Conservation (phyloP, 2,888 invertebrate species). For the Trichogramma dendrolimi region DNA sequence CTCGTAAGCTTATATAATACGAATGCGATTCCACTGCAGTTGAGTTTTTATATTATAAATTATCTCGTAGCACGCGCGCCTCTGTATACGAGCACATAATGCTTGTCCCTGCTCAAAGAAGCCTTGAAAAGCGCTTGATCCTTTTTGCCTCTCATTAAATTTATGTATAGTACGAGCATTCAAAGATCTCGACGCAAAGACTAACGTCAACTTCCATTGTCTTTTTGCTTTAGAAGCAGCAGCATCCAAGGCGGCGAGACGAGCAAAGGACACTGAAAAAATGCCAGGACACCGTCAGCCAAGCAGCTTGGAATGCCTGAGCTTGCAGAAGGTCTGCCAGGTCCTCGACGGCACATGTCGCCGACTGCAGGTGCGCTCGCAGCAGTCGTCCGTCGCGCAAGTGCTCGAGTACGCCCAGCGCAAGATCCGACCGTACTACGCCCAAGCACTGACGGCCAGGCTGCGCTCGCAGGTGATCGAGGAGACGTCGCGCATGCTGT, state of each 20-base stretch:
- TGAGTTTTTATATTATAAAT: no score
- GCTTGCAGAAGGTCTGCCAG: constrained; percentile 49
- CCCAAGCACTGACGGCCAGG: constrained; percentile 46
- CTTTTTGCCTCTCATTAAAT: no score
- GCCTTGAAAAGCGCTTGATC: no score
- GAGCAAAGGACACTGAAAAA: constrained; percentile 26
- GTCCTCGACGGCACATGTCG: constrained; percentile 50
- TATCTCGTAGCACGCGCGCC: no score
- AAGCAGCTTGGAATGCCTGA: constrained; percentile 46
- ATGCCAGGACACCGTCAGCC: constrained; percentile 51
- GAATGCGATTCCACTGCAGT: no score
- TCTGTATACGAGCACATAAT: no score
- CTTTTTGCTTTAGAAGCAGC: constrained; percentile 8
- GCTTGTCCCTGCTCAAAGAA: no score
- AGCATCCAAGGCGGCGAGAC: not conserved
- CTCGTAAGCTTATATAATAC: no score
- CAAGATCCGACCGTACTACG: constrained; percentile 48
- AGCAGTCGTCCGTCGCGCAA: constrained; percentile 47
- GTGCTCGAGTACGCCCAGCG: constrained; percentile 46
- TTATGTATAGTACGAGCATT: no score
- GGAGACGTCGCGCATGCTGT: constrained; percentile 47
- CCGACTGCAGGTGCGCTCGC: constrained; percentile 48
- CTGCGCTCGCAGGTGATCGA: constrained; percentile 48
- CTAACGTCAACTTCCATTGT: not conserved
- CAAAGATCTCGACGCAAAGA: no score